Evolutionary conservation across 2,888 invertebrate species (phyloP).

Genomic region (Apeira syringaria): DNA sequence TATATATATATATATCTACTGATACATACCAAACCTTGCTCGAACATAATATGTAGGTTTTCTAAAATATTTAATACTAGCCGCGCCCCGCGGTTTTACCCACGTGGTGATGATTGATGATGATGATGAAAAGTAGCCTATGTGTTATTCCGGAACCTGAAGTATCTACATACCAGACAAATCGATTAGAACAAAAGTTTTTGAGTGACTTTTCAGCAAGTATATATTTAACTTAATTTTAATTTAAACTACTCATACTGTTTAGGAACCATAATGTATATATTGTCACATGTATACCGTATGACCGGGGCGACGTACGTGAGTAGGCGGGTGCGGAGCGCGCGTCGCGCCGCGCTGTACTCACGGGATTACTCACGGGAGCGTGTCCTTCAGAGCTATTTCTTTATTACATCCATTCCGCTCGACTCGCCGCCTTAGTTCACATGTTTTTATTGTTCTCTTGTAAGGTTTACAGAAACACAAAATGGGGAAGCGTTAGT

Average conservation of each 20-base stretch:
- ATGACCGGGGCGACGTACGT: slow-evolving; percentile 19
- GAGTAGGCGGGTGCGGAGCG: slow-evolving; percentile 27
- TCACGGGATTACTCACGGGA: slow-evolving; percentile 59
- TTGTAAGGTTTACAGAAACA: slow-evolving; percentile 38
- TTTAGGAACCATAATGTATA: slow-evolving; percentile 4
- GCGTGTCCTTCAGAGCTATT: slow-evolving; percentile 57
- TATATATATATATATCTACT: slow-evolving; percentile 32
- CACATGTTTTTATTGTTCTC: slow-evolving; percentile 58
- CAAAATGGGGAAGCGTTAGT: slow-evolving; percentile 34
- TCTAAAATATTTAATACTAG: too few species aligned
- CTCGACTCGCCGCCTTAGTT: slow-evolving; percentile 52
- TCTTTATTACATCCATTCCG: slow-evolving; percentile 67
- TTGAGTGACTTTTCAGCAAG: too few species aligned
- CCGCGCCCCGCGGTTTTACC: too few species aligned
- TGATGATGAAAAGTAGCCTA: too few species aligned
- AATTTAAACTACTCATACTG: too few species aligned
- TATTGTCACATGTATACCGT: slow-evolving; percentile 20
- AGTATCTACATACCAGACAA: too few species aligned
- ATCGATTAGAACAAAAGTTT: too few species aligned
- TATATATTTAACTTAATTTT: too few species aligned
- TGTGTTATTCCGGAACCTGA: too few species aligned
- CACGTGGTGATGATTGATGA: too few species aligned
- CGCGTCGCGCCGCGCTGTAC: slow-evolving; percentile 52
- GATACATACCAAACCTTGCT: neutral
- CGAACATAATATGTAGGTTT: too few species aligned